A percentile compares a stretch with the other conserved stretches of the same genome.
These are phyloP conservation scores for Catagonus wagneri DNA, from an alignment of 2,113 vertebrate genomes.

Conservation along the genomic window DNA sequence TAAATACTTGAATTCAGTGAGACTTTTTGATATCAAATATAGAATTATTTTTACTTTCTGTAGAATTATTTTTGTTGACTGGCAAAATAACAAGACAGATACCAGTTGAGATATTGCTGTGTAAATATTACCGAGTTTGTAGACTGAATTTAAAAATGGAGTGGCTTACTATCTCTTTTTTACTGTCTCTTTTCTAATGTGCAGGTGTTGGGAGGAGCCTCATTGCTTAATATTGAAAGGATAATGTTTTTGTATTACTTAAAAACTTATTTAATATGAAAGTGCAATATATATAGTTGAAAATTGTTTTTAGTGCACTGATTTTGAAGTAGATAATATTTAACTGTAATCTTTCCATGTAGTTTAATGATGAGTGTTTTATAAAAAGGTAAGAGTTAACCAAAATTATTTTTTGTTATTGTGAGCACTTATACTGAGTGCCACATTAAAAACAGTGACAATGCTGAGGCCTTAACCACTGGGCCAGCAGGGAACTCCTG, in stretches of 20 bases:
- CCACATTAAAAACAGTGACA: neutral
- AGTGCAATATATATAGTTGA: slow-evolving; percentile 36
- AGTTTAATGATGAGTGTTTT: slow-evolving; percentile 49
- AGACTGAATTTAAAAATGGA: slow-evolving; percentile 39
- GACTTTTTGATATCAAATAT: slow-evolving; percentile 34
- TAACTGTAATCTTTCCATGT: slow-evolving; percentile 42
- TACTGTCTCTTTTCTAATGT: neutral
- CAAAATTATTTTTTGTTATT: neutral
- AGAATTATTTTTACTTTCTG: slow-evolving; percentile 43
- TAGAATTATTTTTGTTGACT: slow-evolving; percentile 49
- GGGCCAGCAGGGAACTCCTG: too few species aligned
- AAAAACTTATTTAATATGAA: slow-evolving; percentile 24
- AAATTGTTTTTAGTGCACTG: slow-evolving; percentile 43
- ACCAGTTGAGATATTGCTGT: slow-evolving; percentile 33
- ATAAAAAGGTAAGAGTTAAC: neutral
- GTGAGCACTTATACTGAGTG: neutral
- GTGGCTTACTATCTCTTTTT: neutral
- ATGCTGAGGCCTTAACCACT: too few species aligned
- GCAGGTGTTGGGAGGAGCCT: neutral
- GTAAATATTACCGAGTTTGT: slow-evolving; percentile 39
- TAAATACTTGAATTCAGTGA: slow-evolving; percentile 21
- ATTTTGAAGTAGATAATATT: slow-evolving; percentile 35
- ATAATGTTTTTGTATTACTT: slow-evolving; percentile 44
- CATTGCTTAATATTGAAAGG: neutral
- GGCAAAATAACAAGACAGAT: neutral